Percentiles rank a stretch among this genome's conserved stretches.
These are phyloP conservation scores for Papilio demoleus DNA, from an alignment of 2,888 invertebrate genomes.

Conservation along the genomic window DNA sequence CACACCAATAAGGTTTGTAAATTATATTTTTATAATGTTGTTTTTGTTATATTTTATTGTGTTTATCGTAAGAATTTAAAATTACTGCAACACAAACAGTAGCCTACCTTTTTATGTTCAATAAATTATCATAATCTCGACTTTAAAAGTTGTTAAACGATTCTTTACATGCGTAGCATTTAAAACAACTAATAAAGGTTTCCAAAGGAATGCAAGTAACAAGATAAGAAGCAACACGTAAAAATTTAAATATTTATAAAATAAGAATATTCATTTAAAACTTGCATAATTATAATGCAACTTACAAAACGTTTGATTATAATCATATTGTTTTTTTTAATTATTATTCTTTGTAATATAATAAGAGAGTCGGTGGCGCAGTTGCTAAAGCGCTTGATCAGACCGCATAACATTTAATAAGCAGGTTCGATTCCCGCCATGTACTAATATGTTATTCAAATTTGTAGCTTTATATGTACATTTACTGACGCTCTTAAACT, in stretches of 20 bases:
- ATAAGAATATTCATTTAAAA: neutral
- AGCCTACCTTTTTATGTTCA: slow-evolving; percentile 17
- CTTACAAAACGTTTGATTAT: neutral
- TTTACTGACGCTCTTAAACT: too few species aligned
- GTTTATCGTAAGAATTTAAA: slow-evolving; percentile 26
- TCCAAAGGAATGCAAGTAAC: slow-evolving; percentile 22
- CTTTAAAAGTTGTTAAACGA: slow-evolving; percentile 32
- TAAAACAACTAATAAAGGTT: slow-evolving; percentile 29
- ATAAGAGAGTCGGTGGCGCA: too few species aligned
- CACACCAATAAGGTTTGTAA: neutral
- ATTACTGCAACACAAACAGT: slow-evolving; percentile 11
- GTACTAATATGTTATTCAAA: too few species aligned
- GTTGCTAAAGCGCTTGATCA: too few species aligned
- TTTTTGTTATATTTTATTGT: slow-evolving; percentile 11
- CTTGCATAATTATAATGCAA: neutral
- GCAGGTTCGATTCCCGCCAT: too few species aligned
- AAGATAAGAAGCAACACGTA: slow-evolving; percentile 1
- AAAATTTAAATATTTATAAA: slow-evolving; percentile 21
- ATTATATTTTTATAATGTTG: slow-evolving; percentile 1
- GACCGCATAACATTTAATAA: too few species aligned
- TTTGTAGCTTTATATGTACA: too few species aligned
- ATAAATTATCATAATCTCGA: slow-evolving; percentile 34
- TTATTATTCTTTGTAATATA: neutral
- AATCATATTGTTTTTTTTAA: neutral
- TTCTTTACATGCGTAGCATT: slow-evolving; percentile 23